A percentile compares a stretch with the other conserved stretches of the same genome.
These are phyloP conservation scores for Galemys pyrenaicus DNA, from an alignment of 2,113 vertebrate genomes.

Conservation along the genomic window DNA sequence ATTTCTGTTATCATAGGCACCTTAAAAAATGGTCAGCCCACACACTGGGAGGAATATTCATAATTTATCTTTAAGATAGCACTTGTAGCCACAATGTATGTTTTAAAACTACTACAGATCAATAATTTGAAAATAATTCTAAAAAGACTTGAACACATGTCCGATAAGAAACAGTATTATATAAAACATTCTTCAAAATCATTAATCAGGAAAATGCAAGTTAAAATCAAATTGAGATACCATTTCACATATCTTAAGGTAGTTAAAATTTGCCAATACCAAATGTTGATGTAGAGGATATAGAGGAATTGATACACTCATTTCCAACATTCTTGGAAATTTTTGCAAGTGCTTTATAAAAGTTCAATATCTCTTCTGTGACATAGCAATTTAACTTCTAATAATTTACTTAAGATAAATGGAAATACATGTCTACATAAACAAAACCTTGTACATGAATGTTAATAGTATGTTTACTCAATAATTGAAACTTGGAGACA, in stretches of 20 bases:
- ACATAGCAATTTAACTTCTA: not conserved
- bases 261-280: not conserved
- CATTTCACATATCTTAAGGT: not conserved
- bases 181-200: not conserved
- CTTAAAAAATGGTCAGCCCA: not conserved
- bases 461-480: not conserved
- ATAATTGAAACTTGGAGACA: not conserved
- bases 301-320: not conserved
- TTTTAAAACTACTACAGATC: not conserved
- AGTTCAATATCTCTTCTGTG: not conserved
- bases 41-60: not conserved
- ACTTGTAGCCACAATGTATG: not conserved
- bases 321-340: not conserved
- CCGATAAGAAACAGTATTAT: not conserved
- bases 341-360: not conserved
- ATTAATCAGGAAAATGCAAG: not conserved
- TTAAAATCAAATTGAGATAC: not conserved
- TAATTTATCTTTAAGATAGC: not conserved
- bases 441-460: not conserved
- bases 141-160: not conserved
- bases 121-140: not conserved
- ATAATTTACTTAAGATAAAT: not conserved
- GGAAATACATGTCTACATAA: not conserved
- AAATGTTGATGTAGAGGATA: not conserved
- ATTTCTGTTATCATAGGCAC: not conserved